phyloP scores from a whole-genome alignment of 2,888 invertebrate genomes.

The Drosophila ezoana region DNA sequence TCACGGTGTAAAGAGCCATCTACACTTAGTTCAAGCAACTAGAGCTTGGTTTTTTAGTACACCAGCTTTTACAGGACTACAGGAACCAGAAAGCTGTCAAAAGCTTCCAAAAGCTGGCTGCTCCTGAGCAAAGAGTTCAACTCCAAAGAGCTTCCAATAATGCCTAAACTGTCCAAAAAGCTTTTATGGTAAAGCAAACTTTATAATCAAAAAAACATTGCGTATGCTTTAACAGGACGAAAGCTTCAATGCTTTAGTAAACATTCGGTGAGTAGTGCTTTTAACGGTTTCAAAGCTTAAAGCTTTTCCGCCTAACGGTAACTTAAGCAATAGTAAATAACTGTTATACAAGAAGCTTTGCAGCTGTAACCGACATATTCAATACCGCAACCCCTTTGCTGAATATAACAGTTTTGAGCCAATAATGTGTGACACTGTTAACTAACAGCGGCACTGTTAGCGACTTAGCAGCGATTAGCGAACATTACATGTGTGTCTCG shows the following conservation, averaged over 20 bases:
- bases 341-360: slow-evolving; percentile 2
- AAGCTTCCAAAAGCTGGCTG: background rate
- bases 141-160: background rate
- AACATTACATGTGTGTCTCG: slow-evolving; percentile 6
- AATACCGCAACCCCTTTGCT: background rate
- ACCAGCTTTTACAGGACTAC: slow-evolving; percentile 10
- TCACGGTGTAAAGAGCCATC: slow-evolving; percentile 11
- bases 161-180: background rate
- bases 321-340: background rate
- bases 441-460: slow-evolving; percentile 20
- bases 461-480: slow-evolving; percentile 39
- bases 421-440: background rate
- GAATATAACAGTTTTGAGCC: slow-evolving; percentile 27
- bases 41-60: too few species aligned
- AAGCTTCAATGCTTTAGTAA: too few species aligned
- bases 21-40: background rate
- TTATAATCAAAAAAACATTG: background rate
- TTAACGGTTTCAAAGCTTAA: background rate
- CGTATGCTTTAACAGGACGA: background rate
- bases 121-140: background rate
- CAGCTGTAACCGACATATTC: background rate
- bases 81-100: background rate
- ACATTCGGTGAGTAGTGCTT: background rate
- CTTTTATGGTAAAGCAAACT: background rate
- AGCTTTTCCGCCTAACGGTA: background rate